Percentiles rank a stretch among this genome's conserved stretches.
Evolutionary conservation across 2,888 invertebrate genomes (phyloP).

Genomic region (Zaprionus bogoriensis): DNA sequence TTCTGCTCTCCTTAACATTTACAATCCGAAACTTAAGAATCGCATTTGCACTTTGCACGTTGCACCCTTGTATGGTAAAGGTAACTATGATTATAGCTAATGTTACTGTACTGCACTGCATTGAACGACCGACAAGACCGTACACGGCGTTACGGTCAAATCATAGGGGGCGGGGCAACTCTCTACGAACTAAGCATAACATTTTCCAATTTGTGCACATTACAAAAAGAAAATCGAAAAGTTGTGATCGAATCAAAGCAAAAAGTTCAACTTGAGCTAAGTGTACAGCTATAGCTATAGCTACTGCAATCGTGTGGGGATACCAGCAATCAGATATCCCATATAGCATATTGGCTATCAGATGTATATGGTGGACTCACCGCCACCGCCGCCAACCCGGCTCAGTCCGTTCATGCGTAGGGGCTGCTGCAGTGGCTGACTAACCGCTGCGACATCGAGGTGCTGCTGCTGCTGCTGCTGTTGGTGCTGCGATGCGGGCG

Average conservation of each 20-base stretch:
- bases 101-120: too few relatives aligned
- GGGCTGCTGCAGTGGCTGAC: conserved; percentile 45
- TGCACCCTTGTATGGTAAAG: conserved; percentile 2
- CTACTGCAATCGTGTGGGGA: not conserved
- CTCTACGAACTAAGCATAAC: not conserved
- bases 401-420: conserved; percentile 83
- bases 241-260: conserved; percentile 32
- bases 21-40: conserved; percentile 39
- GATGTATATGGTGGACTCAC: conserved; percentile 83
- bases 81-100: not conserved
- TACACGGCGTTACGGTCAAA: too few relatives aligned
- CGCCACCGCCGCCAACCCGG: conserved; percentile 83
- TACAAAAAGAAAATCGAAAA: conserved; percentile 29
- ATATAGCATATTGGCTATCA: too few relatives aligned
- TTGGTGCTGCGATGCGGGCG: conserved; percentile 34
- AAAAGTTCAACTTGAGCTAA: conserved; percentile 5
- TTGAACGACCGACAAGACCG: too few relatives aligned
- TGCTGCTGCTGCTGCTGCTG: conserved; percentile 37
- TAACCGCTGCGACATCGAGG: conserved; percentile 35
- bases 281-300: not conserved
- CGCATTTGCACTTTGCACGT: conserved; percentile 40
- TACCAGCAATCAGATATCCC: not conserved
- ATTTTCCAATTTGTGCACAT: conserved; percentile 43
- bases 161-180: too few relatives aligned
- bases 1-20: conserved; percentile 31